Evolutionary conservation across 2,113 vertebrate genomes (phyloP).

Genomic region (Lathamus discolor): DNA sequence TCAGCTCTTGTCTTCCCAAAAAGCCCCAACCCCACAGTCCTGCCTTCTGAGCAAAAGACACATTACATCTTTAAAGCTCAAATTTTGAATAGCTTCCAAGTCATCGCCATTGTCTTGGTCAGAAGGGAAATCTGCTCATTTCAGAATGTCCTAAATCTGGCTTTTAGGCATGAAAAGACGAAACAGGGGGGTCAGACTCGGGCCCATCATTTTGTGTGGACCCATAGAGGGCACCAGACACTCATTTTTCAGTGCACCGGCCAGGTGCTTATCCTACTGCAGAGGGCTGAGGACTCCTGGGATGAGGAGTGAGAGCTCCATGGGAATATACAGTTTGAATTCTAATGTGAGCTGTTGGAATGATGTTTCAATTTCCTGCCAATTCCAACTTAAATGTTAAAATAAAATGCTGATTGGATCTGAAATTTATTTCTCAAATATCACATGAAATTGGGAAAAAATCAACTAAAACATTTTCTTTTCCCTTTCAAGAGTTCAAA

Average conservation of each 20-base stretch:
- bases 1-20: not conserved
- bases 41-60: not conserved
- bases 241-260: slow-evolving; percentile 32
- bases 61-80: not conserved
- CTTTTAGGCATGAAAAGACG: not conserved
- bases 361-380: not conserved
- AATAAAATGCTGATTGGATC: not conserved
- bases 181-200: not conserved
- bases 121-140: not conserved
- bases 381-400: not conserved
- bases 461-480: not conserved
- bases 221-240: slow-evolving; percentile 68
- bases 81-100: not conserved
- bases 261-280: not conserved
- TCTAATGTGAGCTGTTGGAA: not conserved
- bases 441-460: not conserved
- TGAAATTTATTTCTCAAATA: not conserved
- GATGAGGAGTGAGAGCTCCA: not conserved
- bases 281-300: not conserved
- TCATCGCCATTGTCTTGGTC: not conserved
- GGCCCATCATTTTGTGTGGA: not conserved
- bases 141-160: not conserved
- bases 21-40: not conserved
- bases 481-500: not conserved
- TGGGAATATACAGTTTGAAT: not conserved